Base-by-base conservation (phyloP, 2,113 vertebrate species). In the Pachypanchax playfairii region DNA sequence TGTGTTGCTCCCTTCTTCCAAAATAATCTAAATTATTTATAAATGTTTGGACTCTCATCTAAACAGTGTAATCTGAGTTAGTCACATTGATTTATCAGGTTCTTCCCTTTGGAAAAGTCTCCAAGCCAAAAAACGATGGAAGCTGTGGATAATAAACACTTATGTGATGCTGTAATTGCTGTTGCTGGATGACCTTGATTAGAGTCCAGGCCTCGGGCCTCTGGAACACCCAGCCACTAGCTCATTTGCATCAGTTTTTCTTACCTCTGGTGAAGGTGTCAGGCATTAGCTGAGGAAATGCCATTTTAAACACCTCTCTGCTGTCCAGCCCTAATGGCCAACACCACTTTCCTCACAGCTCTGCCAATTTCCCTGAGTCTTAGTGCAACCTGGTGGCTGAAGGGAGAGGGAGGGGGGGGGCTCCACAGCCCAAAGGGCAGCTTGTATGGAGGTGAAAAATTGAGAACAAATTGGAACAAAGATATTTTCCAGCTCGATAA, bases 221-320 rank as follows among this genome's bases (percentile, higher is more conserved):
- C 70, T 65, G 44, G 1, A 39, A 50, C 68, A 31, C 51, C 57
- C 63, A n/a, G 43, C 52, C n/a, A 4, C 47, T 49, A 50, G 56
- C 35, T 69, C 69, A 69, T 87, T 85, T 77, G 66, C 83, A 83
- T 83, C 41, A 49, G 47, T 38, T n/a, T 49, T 56, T 54, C 38
- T 38, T 33, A 57, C 73, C 70, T 53, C 61, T 38, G 64, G 66
- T 75, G 74, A 65, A 80, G 73, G 79, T 78, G 79, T 78, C 49
- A 59, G 62, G 75, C 69, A 84, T 79, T 77, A 85, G 71, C 64
- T 24, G 68, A 89, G 87, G 80, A 87, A 83, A 87, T 86, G 81
- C 75, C 82, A 88, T 85, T 87, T 83, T 82, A 85, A 86, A 86
- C 84, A 87, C 82, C 85, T 70, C 81, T 75, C 66, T 4, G 63